Evolutionary conservation across 2,797 vertebrate genomes (phyloP).

Genomic region (Sternotherus odoratus): DNA sequence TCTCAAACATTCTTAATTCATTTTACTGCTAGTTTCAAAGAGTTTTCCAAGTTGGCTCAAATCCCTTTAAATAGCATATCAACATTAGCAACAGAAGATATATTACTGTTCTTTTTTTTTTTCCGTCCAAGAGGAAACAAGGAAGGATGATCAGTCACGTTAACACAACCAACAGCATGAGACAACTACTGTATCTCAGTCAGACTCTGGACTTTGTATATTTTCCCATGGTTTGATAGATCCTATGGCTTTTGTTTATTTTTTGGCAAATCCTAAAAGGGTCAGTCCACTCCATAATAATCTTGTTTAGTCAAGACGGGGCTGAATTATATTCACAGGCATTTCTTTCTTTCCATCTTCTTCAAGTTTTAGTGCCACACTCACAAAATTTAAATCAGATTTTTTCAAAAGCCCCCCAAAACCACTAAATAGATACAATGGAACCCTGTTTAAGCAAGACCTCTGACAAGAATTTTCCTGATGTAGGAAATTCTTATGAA

Average conservation of each 20-base stretch:
- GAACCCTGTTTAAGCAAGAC: slow-evolving; percentile 16
- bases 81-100: slow-evolving; percentile 47
- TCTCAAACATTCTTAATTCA: slow-evolving; percentile 65
- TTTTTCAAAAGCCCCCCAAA: slow-evolving; percentile 22
- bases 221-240: neutral
- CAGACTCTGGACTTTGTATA: slow-evolving; percentile 23
- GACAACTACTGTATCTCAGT: slow-evolving; percentile 15
- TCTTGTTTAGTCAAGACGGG: slow-evolving; percentile 43
- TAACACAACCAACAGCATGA: slow-evolving; percentile 29
- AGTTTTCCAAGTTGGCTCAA: slow-evolving; percentile 63
- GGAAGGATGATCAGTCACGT: slow-evolving; percentile 42
- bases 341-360: slow-evolving; percentile 6
- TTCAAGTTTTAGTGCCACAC: slow-evolving; percentile 16
- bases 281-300: slow-evolving; percentile 22
- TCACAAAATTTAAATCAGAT: neutral
- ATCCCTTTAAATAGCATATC: slow-evolving; percentile 48
- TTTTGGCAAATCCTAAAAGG: slow-evolving; percentile 41
- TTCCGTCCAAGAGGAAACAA: slow-evolving; percentile 47
- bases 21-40: slow-evolving; percentile 67
- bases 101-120: slow-evolving; percentile 35
- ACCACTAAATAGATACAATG: neutral
- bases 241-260: neutral
- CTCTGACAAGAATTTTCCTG: slow-evolving; percentile 9
- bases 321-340: slow-evolving; percentile 32
- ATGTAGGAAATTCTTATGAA: slow-evolving; percentile 33